Evolutionary conservation across 2,888 invertebrate species (phyloP), one percentile per base, ranked within the genome.

Genomic region (Onchidella celtica): DNA sequence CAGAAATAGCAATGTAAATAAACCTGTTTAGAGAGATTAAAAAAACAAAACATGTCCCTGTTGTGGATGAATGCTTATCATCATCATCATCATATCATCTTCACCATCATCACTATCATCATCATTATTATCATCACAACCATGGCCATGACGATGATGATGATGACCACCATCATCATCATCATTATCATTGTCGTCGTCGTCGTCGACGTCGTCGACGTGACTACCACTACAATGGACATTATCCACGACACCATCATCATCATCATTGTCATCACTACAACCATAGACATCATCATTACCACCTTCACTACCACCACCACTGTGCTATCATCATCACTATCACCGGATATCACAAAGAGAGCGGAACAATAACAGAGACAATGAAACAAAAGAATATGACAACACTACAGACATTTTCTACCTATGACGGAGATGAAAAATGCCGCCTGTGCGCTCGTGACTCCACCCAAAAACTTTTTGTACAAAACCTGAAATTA

Each of bases 1-100:
- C 90, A 98, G 94, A 82, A 98, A 94, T 6, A 97, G 95, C 27
- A 97, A 96, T 93, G 98, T 97, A 92, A 98, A 95, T 87, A 97
- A 94, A 70, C 98, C 90, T 90, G 84, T 0, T 75, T n/a, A n/a
- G n/a, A n/a, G n/a, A n/a, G n/a, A n/a, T n/a, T n/a, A 27, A n/a
- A 57, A 29, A 55, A 27, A 47, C 14, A 36, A 21, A 34, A 24
- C 1, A 57, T 59, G 11, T 59, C 6, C 24, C 6, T n/a, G 11
- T 6, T 4, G 63, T 63, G 4, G 4, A 2, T 11, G 9, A 29
- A 27, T 63, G 17, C 17, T 14, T 21, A 14, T 14, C 14, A 34
- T 65, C 17, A n/a, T n/a, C n/a, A n/a, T n/a, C n/a, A n/a, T n/a
- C n/a, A n/a, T n/a, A n/a, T n/a, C n/a, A n/a, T n/a, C 17, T 14